These are phyloP conservation scores for Probosciger aterrimus DNA, from an alignment of 2,113 vertebrate species.

Conservation along the genomic window DNA sequence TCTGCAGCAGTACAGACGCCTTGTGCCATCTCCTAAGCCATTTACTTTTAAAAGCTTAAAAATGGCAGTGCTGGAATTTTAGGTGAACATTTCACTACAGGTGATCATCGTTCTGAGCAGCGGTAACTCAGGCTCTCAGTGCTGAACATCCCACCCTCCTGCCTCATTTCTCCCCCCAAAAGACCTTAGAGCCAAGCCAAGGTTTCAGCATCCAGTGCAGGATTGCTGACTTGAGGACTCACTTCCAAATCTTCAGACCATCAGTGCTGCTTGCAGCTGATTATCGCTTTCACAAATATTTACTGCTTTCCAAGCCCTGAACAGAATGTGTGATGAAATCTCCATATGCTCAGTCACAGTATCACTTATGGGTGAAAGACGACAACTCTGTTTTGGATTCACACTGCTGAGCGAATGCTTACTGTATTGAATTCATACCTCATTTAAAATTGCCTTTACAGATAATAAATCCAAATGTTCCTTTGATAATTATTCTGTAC, in stretches of 20 bases:
- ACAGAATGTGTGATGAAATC: conserved; percentile 2
- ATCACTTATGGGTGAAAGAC: background rate
- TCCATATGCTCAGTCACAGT: conserved; percentile 4
- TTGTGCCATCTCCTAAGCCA: background rate
- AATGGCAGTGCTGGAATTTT: conserved; percentile 4
- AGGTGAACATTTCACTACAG: conserved; percentile 1
- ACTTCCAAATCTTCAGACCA: background rate
- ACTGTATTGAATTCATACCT: conserved; percentile 52
- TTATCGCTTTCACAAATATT: conserved; percentile 28
- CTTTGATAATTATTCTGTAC: conserved; percentile 62
- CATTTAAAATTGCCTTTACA: conserved; percentile 58
- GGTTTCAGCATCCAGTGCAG: background rate
- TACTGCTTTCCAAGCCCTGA: conserved; percentile 27
- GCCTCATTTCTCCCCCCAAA: background rate
- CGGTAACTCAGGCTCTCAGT: background rate
- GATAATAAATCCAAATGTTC: conserved; percentile 65
- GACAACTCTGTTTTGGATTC: background rate
- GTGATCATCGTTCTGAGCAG: background rate
- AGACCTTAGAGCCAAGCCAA: background rate
- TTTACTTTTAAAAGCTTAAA: conserved; percentile 33
- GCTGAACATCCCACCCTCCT: background rate
- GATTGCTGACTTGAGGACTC: background rate
- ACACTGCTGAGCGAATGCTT: conserved; percentile 26
- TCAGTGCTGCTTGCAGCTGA: background rate
- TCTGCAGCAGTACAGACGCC: conserved; percentile 29